These are phyloP conservation scores for Aethina tumida DNA, from an alignment of 1,140 invertebrate genomes.

Conservation along the genomic window DNA sequence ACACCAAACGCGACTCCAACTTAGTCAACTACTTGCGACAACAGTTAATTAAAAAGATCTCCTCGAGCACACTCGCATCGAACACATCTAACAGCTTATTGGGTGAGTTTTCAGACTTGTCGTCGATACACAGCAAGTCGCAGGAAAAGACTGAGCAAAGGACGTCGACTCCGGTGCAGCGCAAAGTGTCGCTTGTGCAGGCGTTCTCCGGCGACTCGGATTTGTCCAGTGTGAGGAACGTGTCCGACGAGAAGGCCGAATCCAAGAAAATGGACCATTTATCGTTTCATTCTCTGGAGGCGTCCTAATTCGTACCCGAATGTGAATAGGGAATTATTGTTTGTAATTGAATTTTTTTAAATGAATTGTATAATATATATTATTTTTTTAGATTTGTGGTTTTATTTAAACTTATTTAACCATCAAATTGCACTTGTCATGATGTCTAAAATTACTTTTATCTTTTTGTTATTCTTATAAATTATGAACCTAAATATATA, in stretches of 20 bases:
- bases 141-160: constrained; percentile 29
- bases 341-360: too few relatives aligned
- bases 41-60: constrained; percentile 20
- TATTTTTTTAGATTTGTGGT: too few relatives aligned
- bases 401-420: too few relatives aligned
- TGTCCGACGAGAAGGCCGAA: constrained; percentile 7
- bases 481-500: too few relatives aligned
- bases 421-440: too few relatives aligned
- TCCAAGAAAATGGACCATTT: constrained; percentile 1
- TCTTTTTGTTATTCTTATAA: too few relatives aligned
- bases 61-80: constrained; percentile 24
- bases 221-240: constrained; percentile 38
- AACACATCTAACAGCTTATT: constrained; percentile 19
- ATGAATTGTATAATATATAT: too few relatives aligned
- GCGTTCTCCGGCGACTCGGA: constrained; percentile 42
- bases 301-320: too few relatives aligned
- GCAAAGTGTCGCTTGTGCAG: constrained; percentile 34
- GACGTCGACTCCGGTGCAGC: constrained; percentile 44
- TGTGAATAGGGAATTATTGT: too few relatives aligned
- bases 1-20: constrained; percentile 21
- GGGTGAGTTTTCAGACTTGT: constrained; percentile 21
- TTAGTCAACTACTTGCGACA: constrained; percentile 25
- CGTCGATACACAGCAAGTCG: constrained; percentile 17
- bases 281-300: too few relatives aligned
- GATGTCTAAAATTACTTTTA: too few relatives aligned